Base-by-base conservation (phyloP, 2,113 vertebrate genomes). In the Sakesphorus luctuosus region DNA sequence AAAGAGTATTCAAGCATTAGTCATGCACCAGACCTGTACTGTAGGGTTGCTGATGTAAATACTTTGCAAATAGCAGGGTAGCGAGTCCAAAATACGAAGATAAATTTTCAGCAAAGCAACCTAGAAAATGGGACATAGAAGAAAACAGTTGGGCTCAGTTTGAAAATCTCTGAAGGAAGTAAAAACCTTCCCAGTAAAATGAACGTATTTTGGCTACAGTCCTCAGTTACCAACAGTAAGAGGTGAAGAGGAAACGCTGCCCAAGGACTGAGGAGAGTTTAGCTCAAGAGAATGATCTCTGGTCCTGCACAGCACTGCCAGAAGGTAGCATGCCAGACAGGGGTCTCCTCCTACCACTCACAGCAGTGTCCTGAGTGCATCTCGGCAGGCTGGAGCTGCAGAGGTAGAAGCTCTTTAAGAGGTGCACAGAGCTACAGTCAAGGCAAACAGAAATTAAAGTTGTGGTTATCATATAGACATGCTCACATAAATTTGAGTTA, bases 291-390 rank as follows among this genome's bases (percentile, higher is more conserved):
- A 68, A 26, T 38, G 25, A 29, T 56, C 19, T 25, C 28, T 29
- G 38, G 26, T 52, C 63, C 49, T 53, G 50, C 44, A 49, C 33
- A 59, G 49, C n/a, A 21, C 18, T 47, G 35, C 38, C 65, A 61
- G 23, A 35, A 65, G 40, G 3, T 61, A 73, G 33, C 0, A 0
- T 14, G 26, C 17, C 1, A 3, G 36, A 20, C 24, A 36, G 7
- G 9, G 12, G 7, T 26, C 38, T 69, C 49, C 13, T 46, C 55
- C 25, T n/a, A 3, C 25, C 31, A 2, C 19, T 24, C 23, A 11
- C 47, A 15, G 38, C 8, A 7, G 16, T 5, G 3, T 36, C 14
- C 53, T 6, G 36, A 50, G 13, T 2, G 6, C 0, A 0, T 4
- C 29, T 9, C 35, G 63, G 43, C 6, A 4, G 53, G 44, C 35